Evolutionary conservation across 2,797 vertebrate species (phyloP), one percentile per base, ranked within the genome.

Genomic region (Catamblyrhynchus diadema): DNA sequence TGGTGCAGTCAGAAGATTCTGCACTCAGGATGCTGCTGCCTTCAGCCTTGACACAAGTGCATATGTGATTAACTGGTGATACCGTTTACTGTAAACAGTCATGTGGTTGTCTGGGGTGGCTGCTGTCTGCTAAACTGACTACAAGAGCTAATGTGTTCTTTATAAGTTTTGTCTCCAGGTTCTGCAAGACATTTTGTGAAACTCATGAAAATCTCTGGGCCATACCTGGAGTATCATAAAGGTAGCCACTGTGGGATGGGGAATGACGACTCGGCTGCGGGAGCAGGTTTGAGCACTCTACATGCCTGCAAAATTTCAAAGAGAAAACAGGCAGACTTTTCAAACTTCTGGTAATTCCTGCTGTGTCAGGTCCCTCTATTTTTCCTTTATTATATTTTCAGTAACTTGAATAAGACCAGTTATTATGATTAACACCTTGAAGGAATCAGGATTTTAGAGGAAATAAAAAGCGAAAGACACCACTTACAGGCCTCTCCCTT

Each of bases 381-480:
- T 90, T 91, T 81, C 80, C 70, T 94, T 86, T 83, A 65, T 81
- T 60, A 47, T 95, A 91, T 91, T 69, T 95, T 91, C 64, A 83
- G 92, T 80, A 88, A 71, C 82, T 97, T 96, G 94, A 97, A 94
- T 96, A 95, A 96, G 94, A 44, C 57, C 23, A 57, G 54, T 24
- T 93, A 51, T 92, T 94, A 82, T 78, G 73, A 92, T 82, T 92
- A 90, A 92, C 65, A 86, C 42, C 59, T 88, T 94, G 61, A 80
- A 93, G 39, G 66, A 66, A 88, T 88, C 39, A 78, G 50, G 61
- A 86, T 83, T 75, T 96, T 72, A 91, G 78, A 91, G 81, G 54
- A 91, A 95, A 84, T n/a, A 69, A 54, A 92, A 91, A 93, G 25
- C 41, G 57, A 91, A 94, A 88, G 91, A 93, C 78, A 88, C 78